Conservation (phyloP, 2,797 vertebrate genomes). For the Xiphorhynchus erythropygius region DNA sequence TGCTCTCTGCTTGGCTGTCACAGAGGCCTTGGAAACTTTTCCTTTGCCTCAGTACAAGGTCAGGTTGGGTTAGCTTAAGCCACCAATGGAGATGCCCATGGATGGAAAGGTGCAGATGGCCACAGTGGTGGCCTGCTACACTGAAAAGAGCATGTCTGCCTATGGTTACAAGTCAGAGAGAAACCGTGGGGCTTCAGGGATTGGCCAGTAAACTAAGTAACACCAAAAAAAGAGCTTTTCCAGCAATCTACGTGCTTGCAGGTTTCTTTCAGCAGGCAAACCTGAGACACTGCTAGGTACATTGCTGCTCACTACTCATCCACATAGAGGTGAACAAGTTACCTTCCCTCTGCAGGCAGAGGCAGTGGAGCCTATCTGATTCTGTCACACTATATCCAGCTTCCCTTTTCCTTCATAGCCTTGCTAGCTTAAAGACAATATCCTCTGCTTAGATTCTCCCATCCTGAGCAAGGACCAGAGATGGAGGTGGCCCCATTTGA, state of each 20-base stretch:
- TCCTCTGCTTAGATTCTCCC: background rate
- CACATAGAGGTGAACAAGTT: background rate
- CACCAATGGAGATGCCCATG: background rate
- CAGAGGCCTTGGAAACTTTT: background rate
- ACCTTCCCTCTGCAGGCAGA: background rate
- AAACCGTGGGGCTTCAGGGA: background rate
- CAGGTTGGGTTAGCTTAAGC: background rate
- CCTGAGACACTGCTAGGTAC: background rate
- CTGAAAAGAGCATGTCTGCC: background rate
- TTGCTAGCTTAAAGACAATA: background rate
- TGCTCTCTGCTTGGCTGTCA: background rate
- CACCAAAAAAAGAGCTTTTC: background rate
- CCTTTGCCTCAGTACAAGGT: background rate
- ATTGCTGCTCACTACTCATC: background rate
- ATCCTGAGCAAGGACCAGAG: constrained; percentile 2
- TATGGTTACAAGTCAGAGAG: background rate
- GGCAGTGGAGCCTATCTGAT: background rate
- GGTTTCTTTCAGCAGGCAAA: background rate
- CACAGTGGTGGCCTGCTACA: background rate
- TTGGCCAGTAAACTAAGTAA: background rate
- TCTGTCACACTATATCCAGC: background rate
- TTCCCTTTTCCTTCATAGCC: background rate
- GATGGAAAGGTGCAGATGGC: background rate
- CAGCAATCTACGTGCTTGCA: background rate
- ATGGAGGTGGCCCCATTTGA: constrained; percentile 19